Conservation (phyloP, 2,113 vertebrate genomes). For the Salvelinus namaycush region DNA sequence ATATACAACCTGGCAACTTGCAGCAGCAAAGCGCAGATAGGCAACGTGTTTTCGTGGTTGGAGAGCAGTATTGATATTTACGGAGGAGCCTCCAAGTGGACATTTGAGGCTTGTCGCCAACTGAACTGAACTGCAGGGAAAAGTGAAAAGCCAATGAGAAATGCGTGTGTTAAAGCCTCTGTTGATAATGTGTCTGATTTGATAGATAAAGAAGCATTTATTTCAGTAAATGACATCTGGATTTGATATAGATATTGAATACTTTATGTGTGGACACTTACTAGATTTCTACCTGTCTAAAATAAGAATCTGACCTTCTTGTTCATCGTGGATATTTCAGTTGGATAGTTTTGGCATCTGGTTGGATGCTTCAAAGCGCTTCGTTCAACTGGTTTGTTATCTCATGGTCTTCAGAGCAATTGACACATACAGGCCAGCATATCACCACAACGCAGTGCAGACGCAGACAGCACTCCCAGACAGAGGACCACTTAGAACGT, state of each 20-base stretch:
- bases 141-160: constrained; percentile 27
- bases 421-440: constrained; percentile 22
- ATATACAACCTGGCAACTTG: constrained; percentile 94
- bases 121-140: constrained; percentile 82
- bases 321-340: constrained; percentile 34
- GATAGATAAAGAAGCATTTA: constrained; percentile 43
- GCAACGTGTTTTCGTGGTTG: constrained; percentile 95
- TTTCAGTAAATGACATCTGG: constrained; percentile 49
- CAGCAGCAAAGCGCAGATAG: constrained; percentile 88
- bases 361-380: constrained; percentile 15
- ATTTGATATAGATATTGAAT: constrained; percentile 61
- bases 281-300: constrained; percentile 38
- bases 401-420: constrained; percentile 19
- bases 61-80: constrained; percentile 92
- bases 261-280: constrained; percentile 51
- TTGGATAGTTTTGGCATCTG: constrained; percentile 22
- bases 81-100: constrained; percentile 95
- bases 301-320: constrained; percentile 4
- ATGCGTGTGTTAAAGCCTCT: constrained; percentile 44
- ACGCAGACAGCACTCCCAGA: constrained; percentile 20
- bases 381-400: constrained; percentile 9
- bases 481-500: constrained; percentile 33
- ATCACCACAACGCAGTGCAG: constrained; percentile 2
- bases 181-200: constrained; percentile 42
- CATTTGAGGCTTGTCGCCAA: constrained; percentile 95